These are phyloP conservation scores for Epizoanthus scotinus DNA, from an alignment of 92 coral and sea anemone genomes.

Conservation along the genomic window DNA sequence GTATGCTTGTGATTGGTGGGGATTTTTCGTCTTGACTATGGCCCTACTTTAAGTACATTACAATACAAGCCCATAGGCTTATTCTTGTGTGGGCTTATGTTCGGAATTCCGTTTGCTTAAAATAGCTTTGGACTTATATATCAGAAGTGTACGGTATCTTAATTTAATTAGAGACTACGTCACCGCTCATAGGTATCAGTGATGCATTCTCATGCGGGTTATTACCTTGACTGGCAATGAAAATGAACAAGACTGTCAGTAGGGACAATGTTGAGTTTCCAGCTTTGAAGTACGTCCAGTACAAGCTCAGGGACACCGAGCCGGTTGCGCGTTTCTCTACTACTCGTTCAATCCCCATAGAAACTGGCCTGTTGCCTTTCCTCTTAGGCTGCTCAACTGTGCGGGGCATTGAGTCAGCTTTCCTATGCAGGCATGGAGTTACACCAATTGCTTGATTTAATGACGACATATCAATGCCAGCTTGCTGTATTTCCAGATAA, in stretches of 20 bases:
- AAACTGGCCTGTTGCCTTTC: neutral
- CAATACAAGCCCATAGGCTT: no score
- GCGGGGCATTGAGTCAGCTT: neutral
- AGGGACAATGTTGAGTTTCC: conserved; percentile 35
- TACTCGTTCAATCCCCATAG: conserved; percentile 30
- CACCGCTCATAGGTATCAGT: no score
- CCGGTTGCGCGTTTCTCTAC: conserved; percentile 38
- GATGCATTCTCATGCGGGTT: no score
- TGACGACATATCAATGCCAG: conserved; percentile 35
- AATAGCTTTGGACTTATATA: no score
- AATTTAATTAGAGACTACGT: no score
- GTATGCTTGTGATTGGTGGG: no score
- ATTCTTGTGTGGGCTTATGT: no score
- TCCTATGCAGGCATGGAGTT: conserved; percentile 23
- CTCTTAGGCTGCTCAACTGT: neutral
- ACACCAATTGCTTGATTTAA: conserved; percentile 16
- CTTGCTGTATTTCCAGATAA: conserved; percentile 20
- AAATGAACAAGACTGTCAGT: neutral
- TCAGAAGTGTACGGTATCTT: no score
- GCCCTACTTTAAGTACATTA: no score
- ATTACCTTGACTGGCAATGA: conserved; percentile 38
- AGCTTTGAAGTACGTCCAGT: conserved; percentile 46
- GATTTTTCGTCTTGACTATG: no score
- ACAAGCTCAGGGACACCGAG: conserved; percentile 21
- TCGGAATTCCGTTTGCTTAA: no score